Evolutionary conservation across 1,140 invertebrate species (phyloP).

Genomic region (Coenobita brevimanus): DNA sequence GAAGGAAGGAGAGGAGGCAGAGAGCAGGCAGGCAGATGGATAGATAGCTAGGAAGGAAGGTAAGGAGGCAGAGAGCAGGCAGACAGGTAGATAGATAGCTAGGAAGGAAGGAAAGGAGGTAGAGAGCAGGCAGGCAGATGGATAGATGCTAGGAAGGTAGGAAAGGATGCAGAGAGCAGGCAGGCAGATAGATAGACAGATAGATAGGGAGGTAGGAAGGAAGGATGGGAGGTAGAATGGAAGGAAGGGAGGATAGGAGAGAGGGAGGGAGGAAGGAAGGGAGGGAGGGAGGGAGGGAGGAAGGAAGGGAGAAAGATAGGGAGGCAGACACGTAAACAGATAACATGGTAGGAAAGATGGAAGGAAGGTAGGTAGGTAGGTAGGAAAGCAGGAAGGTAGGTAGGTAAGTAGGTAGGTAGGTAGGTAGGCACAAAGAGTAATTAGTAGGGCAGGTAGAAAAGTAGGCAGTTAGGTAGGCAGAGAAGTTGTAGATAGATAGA

Average conservation of each 20-base stretch:
- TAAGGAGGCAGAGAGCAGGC: neutral
- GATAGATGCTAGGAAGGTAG: neutral
- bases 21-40: neutral
- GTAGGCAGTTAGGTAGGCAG: too few relatives aligned
- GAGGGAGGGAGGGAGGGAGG: neutral
- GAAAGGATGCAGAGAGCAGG: neutral
- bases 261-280: neutral
- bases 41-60: neutral
- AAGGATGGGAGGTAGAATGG: neutral
- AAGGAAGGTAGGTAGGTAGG: neutral
- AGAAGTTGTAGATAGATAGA: too few relatives aligned
- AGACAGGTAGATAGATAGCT: neutral
- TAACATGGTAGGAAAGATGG: neutral
- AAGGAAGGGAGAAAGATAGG: neutral
- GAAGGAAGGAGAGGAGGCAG: slow-evolving; percentile 1
- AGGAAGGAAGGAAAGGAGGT: neutral
- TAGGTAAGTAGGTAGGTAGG: too few relatives aligned
- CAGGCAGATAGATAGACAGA: neutral
- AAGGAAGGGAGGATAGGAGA: too few relatives aligned
- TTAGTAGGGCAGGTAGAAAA: too few relatives aligned
- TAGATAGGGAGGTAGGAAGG: neutral
- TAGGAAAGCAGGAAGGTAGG: slow-evolving; percentile 1
- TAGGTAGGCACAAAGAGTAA: too few relatives aligned
- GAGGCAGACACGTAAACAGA: neutral
- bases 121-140: neutral